These are phyloP conservation scores for Arge pagana DNA, from an alignment of 2,888 invertebrate species.

Conservation along the genomic window DNA sequence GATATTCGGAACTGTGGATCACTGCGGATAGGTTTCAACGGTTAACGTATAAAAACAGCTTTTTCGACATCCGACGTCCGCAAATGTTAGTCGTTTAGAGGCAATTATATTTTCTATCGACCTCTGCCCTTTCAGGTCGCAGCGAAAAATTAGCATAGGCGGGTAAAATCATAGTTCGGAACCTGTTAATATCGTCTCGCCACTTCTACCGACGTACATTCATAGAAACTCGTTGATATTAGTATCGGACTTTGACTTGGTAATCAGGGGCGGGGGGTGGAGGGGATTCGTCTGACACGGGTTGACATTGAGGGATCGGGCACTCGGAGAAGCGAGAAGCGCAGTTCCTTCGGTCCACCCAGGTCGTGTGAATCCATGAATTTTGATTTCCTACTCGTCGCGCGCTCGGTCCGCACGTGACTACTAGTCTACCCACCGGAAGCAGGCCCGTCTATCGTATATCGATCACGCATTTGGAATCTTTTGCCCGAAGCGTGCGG, in stretches of 20 bases:
- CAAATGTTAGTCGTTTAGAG: too few species aligned
- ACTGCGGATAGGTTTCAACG: too few species aligned
- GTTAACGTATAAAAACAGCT: too few species aligned
- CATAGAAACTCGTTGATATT: constrained; percentile 2
- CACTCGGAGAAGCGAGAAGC: constrained; percentile 1
- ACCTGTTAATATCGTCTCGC: too few species aligned
- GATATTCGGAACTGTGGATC: too few species aligned
- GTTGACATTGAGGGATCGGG: constrained; percentile 15
- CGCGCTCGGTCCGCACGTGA: too few species aligned
- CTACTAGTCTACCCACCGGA: constrained; percentile 13
- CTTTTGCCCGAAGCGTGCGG: background rate
- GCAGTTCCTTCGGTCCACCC: background rate
- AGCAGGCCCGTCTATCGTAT: background rate
- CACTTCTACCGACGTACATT: too few species aligned
- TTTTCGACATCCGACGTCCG: too few species aligned
- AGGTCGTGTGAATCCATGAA: constrained; percentile 8
- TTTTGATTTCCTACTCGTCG: constrained; percentile 7
- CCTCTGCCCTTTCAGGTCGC: too few species aligned
- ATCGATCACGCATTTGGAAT: constrained; percentile 1
- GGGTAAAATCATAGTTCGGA: too few species aligned
- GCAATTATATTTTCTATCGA: too few species aligned
- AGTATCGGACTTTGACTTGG: constrained; percentile 11
- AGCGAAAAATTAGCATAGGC: too few species aligned
- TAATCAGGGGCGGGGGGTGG: constrained; percentile 2
- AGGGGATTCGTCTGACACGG: background rate